phyloP scores from a whole-genome alignment of 2,888 invertebrate genomes.

The Dasypolia templi region DNA sequence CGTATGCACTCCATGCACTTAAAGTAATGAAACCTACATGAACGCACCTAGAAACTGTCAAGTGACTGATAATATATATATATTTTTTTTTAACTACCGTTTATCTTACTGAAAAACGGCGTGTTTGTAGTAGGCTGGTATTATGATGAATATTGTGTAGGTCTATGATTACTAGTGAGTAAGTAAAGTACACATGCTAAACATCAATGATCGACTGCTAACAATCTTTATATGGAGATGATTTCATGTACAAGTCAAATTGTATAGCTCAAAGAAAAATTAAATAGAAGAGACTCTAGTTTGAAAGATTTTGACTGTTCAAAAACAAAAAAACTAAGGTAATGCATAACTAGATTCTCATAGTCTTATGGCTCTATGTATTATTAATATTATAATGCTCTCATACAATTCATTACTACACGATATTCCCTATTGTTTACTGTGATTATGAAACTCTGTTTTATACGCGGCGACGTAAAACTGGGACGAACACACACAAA shows the following conservation, averaged over 20 bases:
- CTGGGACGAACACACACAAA: conserved; percentile 65
- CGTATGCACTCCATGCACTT: conserved; percentile 59
- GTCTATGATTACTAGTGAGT: conserved; percentile 17
- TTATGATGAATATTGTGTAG: not conserved
- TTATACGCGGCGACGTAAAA: conserved; percentile 50
- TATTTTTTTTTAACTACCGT: not conserved
- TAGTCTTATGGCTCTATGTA: not conserved
- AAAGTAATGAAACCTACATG: conserved; percentile 56
- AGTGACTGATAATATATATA: conserved; percentile 20
- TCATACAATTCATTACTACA: conserved; percentile 21
- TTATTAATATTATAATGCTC: not conserved
- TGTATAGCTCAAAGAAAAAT: conserved; percentile 23
- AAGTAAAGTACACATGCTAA: conserved; percentile 46
- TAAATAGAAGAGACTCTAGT: not conserved
- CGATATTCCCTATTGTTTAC: conserved; percentile 41
- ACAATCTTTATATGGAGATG: conserved; percentile 57
- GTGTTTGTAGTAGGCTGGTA: not conserved
- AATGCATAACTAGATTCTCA: not conserved
- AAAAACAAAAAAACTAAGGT: not conserved
- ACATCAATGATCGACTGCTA: conserved; percentile 54
- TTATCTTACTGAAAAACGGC: not conserved
- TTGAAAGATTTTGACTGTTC: conserved; percentile 6
- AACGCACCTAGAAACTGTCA: conserved; percentile 34
- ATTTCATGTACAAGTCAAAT: conserved; percentile 42
- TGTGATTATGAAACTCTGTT: conserved; percentile 51